phyloP scores from a whole-genome alignment of 1,140 invertebrate species.

The Drosophila busckii region DNA sequence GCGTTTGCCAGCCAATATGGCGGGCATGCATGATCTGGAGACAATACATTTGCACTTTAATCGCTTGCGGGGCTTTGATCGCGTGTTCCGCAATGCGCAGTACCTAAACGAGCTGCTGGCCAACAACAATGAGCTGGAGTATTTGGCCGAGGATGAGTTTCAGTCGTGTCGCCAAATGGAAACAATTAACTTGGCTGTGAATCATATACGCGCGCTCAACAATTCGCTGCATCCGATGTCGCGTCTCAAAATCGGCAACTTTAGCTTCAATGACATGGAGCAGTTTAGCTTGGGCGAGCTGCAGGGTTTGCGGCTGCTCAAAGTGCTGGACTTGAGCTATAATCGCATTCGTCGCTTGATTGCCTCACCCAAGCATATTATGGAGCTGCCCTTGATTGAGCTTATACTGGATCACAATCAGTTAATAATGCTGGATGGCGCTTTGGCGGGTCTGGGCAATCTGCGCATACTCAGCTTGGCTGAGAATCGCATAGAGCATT shows the following conservation, averaged over 20 bases:
- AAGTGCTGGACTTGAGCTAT: slow-evolving; percentile 85
- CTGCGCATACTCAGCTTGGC: slow-evolving; percentile 86
- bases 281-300: slow-evolving; percentile 89
- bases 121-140: slow-evolving; percentile 86
- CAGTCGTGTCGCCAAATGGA: slow-evolving; percentile 83
- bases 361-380: slow-evolving; percentile 86
- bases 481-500: slow-evolving; percentile 85
- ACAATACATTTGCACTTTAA: slow-evolving; percentile 86
- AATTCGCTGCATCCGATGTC: slow-evolving; percentile 85
- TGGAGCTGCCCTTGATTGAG: slow-evolving; percentile 86
- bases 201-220: slow-evolving; percentile 85
- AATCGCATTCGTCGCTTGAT: slow-evolving; percentile 85
- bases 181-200: slow-evolving; percentile 84
- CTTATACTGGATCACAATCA: slow-evolving; percentile 86
- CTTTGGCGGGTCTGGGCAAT: slow-evolving; percentile 85
- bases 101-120: slow-evolving; percentile 84
- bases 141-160: slow-evolving; percentile 87
- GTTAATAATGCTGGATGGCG: slow-evolving; percentile 84
- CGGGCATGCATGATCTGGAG: slow-evolving; percentile 83
- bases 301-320: slow-evolving; percentile 84
- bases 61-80: slow-evolving; percentile 84
- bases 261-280: slow-evolving; percentile 86
- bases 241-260: slow-evolving; percentile 84
- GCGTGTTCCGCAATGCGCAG: slow-evolving; percentile 84
- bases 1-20: slow-evolving; percentile 84